These are phyloP conservation scores for Alectura lathami DNA, from an alignment of 2,113 vertebrate genomes.

Conservation along the genomic window DNA sequence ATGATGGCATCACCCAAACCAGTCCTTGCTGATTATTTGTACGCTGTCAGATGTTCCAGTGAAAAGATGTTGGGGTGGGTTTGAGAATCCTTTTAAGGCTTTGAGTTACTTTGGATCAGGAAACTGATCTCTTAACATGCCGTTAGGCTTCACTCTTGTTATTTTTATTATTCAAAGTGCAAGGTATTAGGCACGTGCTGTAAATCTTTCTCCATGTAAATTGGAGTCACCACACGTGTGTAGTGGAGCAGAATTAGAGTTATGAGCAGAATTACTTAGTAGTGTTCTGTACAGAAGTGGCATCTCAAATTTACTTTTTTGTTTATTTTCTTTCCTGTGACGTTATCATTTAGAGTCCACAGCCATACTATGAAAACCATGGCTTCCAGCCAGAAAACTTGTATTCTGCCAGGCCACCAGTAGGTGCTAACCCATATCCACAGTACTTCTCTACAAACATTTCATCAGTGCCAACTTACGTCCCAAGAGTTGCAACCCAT, in stretches of 20 bases:
- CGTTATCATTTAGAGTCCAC: neutral
- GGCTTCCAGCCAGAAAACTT: constrained; percentile 73
- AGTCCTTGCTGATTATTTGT: neutral
- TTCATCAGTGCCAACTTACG: constrained; percentile 60
- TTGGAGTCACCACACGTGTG: rapidly evolving
- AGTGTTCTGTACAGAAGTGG: neutral
- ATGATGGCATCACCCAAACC: neutral
- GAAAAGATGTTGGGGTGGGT: neutral
- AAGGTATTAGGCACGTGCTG: neutral
- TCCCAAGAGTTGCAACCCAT: constrained; percentile 31
- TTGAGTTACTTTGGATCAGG: neutral
- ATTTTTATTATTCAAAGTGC: neutral
- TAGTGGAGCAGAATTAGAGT: no score
- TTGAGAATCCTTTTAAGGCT: neutral
- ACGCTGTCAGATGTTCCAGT: neutral
- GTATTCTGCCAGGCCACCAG: neutral
- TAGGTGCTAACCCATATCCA: neutral
- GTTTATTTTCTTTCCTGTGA: neutral
- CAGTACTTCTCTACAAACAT: neutral
- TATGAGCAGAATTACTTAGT: neutral
- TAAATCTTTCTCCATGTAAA: neutral
- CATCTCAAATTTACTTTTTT: neutral
- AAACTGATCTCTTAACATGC: neutral
- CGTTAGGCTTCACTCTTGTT: neutral
- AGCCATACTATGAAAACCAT: constrained; percentile 74